A percentile compares a stretch with the other conserved stretches of the same genome.
Evolutionary conservation across 2,888 invertebrate genomes (phyloP).

Genomic region (Nomada flava): DNA sequence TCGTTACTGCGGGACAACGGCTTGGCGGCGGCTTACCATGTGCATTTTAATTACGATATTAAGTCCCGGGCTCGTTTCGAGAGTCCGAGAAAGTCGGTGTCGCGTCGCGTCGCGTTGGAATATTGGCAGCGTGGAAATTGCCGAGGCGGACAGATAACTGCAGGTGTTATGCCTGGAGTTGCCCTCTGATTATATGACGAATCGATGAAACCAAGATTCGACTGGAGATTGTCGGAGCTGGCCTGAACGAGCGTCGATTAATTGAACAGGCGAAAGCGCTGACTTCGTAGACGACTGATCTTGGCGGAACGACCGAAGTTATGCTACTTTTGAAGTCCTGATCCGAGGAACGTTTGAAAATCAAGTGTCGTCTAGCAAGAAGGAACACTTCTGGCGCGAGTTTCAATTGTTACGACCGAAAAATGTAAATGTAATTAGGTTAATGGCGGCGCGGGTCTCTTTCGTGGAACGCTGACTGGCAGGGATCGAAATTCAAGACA

Average conservation of each 20-base stretch:
- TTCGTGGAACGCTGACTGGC: constrained; percentile 18
- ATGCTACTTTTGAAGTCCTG: neutral
- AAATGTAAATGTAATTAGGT: constrained; percentile 31
- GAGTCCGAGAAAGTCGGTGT: constrained; percentile 41
- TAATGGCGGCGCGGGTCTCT: constrained; percentile 1
- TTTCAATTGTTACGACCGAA: constrained; percentile 17
- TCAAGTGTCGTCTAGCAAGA: neutral
- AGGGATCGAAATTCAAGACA: constrained; percentile 37
- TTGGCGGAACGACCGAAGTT: neutral
- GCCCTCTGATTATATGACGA: neutral
- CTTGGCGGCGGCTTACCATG: constrained; percentile 75
- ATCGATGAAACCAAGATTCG: neutral
- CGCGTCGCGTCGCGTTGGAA: constrained; percentile 15
- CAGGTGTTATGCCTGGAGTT: constrained; percentile 12
- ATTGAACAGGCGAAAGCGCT: constrained; percentile 21
- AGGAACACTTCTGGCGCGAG: neutral
- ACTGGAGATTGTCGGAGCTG: constrained; percentile 13
- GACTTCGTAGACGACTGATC: constrained; percentile 5
- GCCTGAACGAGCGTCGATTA: constrained; percentile 20
- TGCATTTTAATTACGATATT: constrained; percentile 81
- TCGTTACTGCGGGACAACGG: constrained; percentile 73
- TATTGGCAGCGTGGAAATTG: constrained; percentile 37
- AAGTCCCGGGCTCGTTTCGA: constrained; percentile 72
- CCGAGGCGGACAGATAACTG: constrained; percentile 36
- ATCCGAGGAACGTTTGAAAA: neutral